Conservation (phyloP, 2,113 vertebrate species). For the Cyanoramphus novaezelandiae region DNA sequence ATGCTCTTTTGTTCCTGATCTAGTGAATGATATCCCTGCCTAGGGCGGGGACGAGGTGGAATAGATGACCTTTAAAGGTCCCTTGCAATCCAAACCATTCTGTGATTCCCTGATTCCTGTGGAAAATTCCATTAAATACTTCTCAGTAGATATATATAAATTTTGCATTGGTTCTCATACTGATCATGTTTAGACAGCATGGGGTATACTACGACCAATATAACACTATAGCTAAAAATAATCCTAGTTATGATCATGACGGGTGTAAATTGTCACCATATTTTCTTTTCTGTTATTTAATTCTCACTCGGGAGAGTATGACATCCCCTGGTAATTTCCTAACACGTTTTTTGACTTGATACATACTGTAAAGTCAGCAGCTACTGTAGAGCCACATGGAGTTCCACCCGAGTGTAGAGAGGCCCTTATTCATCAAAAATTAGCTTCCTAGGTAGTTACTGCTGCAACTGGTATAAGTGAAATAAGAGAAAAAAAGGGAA, state of each 20-base stretch:
- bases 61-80: not conserved
- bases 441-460: not conserved
- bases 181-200: not conserved
- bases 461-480: not conserved
- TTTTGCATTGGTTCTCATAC: not conserved
- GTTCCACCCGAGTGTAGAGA: not conserved
- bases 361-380: not conserved
- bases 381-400: not conserved
- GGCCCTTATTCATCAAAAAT: not conserved
- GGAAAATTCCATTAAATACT: not conserved
- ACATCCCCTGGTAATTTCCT: not conserved
- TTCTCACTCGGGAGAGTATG: not conserved
- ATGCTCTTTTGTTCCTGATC: not conserved
- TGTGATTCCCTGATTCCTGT: not conserved
- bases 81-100: not conserved
- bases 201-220: not conserved
- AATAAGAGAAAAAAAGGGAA: not conserved
- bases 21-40: not conserved
- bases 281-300: not conserved
- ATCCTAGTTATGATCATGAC: not conserved
- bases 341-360: not conserved
- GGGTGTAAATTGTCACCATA: not conserved
- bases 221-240: not conserved
- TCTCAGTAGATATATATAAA: not conserved
- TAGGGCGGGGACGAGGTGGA: not conserved